Percentiles rank a stretch among this genome's conserved stretches.
Evolutionary conservation across 2,888 invertebrate genomes (phyloP).

Genomic region (Torymus auratus): DNA sequence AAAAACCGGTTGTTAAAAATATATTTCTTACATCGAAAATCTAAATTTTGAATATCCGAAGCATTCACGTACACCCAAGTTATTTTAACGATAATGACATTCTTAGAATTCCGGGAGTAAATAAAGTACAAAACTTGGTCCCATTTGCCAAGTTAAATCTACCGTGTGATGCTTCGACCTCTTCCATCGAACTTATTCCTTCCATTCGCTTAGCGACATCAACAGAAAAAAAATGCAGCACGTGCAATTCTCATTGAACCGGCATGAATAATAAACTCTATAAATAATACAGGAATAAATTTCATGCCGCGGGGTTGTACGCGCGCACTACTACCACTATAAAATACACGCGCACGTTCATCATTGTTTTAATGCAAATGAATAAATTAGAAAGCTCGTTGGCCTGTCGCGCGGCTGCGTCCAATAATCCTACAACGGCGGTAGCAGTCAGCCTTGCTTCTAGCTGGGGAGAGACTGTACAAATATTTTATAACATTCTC

Average conservation of each 20-base stretch:
- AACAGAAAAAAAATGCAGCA: background rate
- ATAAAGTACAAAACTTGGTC: no score
- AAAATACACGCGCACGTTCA: background rate
- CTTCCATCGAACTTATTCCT: background rate
- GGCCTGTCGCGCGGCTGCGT: background rate
- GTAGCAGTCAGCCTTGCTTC: background rate
- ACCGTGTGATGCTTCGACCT: no score
- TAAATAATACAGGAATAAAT: slow-evolving; percentile 31
- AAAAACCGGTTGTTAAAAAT: no score
- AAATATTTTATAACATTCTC: no score
- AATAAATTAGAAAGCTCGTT: slow-evolving; percentile 27
- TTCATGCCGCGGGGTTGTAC: background rate
- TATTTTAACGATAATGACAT: no score
- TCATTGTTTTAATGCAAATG: slow-evolving; percentile 28
- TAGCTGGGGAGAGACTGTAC: background rate
- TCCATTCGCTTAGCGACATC: background rate
- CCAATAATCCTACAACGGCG: background rate
- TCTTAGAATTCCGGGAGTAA: no score
- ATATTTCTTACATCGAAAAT: no score
- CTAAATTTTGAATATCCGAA: no score
- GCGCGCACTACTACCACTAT: no score
- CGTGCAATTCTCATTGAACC: background rate
- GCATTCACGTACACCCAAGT: no score
- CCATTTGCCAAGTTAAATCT: no score
- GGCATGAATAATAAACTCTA: slow-evolving; percentile 18